These are phyloP conservation scores for Brotula barbata DNA, from an alignment of 2,797 vertebrate species.

Conservation along the genomic window DNA sequence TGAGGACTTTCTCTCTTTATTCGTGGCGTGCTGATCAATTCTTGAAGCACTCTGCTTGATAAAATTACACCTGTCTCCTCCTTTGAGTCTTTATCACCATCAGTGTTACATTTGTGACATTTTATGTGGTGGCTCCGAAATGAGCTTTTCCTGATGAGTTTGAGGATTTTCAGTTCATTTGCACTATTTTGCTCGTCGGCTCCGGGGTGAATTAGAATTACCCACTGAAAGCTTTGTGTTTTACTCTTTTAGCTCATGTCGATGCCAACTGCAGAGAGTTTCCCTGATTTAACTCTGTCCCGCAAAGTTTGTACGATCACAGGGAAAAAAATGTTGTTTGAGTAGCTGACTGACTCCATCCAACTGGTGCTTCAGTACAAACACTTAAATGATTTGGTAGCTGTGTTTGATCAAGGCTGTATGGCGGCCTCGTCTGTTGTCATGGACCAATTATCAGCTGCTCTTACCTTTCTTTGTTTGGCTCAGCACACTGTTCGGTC, in stretches of 20 bases:
- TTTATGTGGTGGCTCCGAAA: background rate
- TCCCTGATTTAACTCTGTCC: background rate
- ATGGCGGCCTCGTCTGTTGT: conserved; percentile 26
- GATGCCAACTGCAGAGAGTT: background rate
- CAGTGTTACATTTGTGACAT: conserved; percentile 6
- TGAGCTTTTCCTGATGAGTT: conserved; percentile 17
- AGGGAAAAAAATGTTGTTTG: background rate
- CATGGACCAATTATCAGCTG: conserved; percentile 41
- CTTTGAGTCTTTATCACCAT: conserved; percentile 15
- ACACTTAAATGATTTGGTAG: conserved; percentile 22
- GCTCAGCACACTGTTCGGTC: conserved; percentile 44
- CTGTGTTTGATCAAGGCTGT: conserved; percentile 37
- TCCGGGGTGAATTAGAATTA: background rate
- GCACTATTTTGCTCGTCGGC: background rate
- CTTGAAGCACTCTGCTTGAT: conserved; percentile 20
- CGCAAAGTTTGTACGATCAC: background rate
- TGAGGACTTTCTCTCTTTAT: conserved; percentile 34
- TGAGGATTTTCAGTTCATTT: background rate
- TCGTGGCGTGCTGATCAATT: conserved; percentile 38
- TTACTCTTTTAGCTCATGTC: background rate
- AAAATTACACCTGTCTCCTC: conserved; percentile 16
- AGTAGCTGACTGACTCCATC: background rate
- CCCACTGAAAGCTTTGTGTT: background rate
- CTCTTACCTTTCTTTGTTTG: conserved; percentile 56
- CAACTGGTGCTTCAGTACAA: background rate